Base-by-base conservation (phyloP, 2,888 invertebrate genomes). In the Myopa testacea region DNA sequence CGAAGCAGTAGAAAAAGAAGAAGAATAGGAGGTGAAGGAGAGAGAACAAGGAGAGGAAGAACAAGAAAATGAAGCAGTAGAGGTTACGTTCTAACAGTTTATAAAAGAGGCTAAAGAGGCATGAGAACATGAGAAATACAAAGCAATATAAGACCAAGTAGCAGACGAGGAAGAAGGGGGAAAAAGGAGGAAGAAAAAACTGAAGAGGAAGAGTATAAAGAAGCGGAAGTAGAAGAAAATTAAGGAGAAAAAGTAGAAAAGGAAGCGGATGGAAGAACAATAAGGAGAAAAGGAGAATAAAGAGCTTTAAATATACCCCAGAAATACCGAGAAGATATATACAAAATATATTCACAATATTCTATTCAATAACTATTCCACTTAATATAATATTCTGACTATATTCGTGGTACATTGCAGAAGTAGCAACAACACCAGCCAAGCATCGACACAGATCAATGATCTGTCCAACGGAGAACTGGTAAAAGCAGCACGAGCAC, bases 401-500 rank as follows among this genome's bases (percentile, higher is more conserved):
- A 26, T 26, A 26, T 26, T 26, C 26, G 26, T 26, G 26, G 26
- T 26, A 26, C 26, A 26, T 26, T 26, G 26, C 34, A 67, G 19
- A 65, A 65, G 12, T 26, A 63, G 50, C 70, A 63, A 50, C 38
- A 74, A 63, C 38, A 63, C 38, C 65, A 37, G 16, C 38, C 19
- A 19, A 65, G 34, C 50, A 37, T 7, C 26, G 37, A 70, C 68
- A 67, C 55, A 58, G 75, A 75, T 75, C 75, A 75, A 67, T 75
- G 75, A 75, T 75, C 75, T 67, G 16, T 50, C 19, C 45, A 19
- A 26, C 26, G 74, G 37, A 58, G 34, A 38, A 34, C 55, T 63
- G 45, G 72, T 75, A 55, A 58, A 69, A 68, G 50, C 72, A 52
- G 62, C 71, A n/a, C n/a, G n/a, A 67, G 65, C 78, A 12, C 38